These are phyloP conservation scores for Yponomeuta sedellus DNA, from an alignment of 2,888 invertebrate genomes.

Conservation along the genomic window DNA sequence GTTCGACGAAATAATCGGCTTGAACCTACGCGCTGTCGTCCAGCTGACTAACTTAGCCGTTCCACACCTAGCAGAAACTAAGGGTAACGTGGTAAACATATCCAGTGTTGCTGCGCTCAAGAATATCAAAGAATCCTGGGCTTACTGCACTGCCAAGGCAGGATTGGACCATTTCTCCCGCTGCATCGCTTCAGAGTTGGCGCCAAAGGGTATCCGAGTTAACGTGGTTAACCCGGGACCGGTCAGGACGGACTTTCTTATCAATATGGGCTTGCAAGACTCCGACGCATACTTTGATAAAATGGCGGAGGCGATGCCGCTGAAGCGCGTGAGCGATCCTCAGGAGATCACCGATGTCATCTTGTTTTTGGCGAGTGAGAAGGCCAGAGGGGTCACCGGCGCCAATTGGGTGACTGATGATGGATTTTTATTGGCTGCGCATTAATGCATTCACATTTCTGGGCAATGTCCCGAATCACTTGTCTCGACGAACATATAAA, in stretches of 20 bases:
- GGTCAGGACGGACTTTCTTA: slow-evolving; percentile 45
- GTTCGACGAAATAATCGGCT: slow-evolving; percentile 71
- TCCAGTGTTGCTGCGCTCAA: slow-evolving; percentile 71
- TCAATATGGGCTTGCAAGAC: background rate
- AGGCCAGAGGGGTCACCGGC: slow-evolving; percentile 88
- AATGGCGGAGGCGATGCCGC: slow-evolving; percentile 79
- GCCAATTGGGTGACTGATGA: slow-evolving; percentile 35
- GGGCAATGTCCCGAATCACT: too few species aligned
- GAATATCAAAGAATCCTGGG: slow-evolving; percentile 41
- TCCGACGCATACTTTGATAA: slow-evolving; percentile 59
- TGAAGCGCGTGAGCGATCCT: slow-evolving; percentile 83
- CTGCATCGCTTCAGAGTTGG: slow-evolving; percentile 67
- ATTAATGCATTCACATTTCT: too few species aligned
- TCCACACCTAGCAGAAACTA: slow-evolving; percentile 59
- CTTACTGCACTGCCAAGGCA: slow-evolving; percentile 75
- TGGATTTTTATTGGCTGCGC: background rate
- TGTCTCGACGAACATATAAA: too few species aligned
- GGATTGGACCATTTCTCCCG: slow-evolving; percentile 78
- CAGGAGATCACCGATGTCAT: slow-evolving; percentile 88
- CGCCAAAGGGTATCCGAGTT: slow-evolving; percentile 51
- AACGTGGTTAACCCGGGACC: slow-evolving; percentile 77
- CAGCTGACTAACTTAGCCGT: slow-evolving; percentile 66
- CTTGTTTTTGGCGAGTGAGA: slow-evolving; percentile 86
- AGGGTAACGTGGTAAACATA: slow-evolving; percentile 75
- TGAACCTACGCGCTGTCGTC: slow-evolving; percentile 59